phyloP scores from a whole-genome alignment of 2,113 vertebrate genomes.

The Larimichthys polyactis region DNA sequence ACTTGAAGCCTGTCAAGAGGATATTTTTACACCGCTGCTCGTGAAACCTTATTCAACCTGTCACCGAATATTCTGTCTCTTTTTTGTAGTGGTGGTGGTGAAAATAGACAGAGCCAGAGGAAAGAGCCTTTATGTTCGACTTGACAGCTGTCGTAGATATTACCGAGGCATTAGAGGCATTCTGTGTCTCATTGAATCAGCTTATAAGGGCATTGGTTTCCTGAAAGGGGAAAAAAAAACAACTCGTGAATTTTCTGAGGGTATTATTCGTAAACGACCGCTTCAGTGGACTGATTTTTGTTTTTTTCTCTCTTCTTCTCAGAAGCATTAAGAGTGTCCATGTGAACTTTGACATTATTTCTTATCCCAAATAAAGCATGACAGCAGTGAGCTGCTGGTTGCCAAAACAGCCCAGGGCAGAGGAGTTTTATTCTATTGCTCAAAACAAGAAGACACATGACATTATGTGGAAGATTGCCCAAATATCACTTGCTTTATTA shows the following conservation, averaged over 20 bases:
- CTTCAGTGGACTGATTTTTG: conserved; percentile 38
- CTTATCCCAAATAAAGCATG: conserved; percentile 32
- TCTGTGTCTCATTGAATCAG: conserved; percentile 53
- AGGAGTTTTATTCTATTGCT: conserved; percentile 31
- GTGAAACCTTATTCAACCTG: conserved; percentile 32
- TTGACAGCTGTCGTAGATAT: conserved; percentile 64
- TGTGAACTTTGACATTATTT: conserved; percentile 52
- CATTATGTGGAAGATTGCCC: background rate
- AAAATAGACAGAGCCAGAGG: conserved; percentile 39
- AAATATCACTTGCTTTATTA: conserved; percentile 32
- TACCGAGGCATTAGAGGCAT: conserved; percentile 41
- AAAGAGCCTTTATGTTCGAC: conserved; percentile 39
- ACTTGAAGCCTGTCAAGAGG: conserved; percentile 34
- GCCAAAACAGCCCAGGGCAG: conserved; percentile 46
- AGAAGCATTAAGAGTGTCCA: conserved; percentile 21
- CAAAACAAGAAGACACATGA: conserved; percentile 31
- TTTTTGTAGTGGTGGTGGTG: conserved; percentile 11
- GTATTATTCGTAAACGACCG: conserved; percentile 60
- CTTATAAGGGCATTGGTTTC: conserved; percentile 56
- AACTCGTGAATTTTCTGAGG: conserved; percentile 9
- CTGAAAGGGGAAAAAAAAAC: conserved; percentile 45
- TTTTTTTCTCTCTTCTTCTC: conserved; percentile 19
- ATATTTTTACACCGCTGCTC: conserved; percentile 29
- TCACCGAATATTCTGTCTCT: conserved; percentile 42
- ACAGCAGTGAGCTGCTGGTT: conserved; percentile 38